Evolutionary conservation across 2,888 invertebrate genomes (phyloP).

Genomic region (Tinea trinotella): DNA sequence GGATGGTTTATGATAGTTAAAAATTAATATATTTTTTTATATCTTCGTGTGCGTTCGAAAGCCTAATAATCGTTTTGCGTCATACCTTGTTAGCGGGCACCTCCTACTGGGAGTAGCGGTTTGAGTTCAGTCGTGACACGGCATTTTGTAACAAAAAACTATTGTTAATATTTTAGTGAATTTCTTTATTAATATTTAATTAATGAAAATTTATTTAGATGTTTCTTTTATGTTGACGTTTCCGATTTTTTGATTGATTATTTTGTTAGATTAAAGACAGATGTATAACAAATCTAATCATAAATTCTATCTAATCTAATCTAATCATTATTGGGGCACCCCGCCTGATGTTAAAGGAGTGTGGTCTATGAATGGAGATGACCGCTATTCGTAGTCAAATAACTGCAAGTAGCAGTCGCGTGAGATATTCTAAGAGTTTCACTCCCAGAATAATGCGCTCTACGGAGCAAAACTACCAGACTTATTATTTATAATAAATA

Average conservation of each 20-base stretch:
- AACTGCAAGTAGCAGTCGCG: no score
- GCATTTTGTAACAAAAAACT: background rate
- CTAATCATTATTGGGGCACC: no score
- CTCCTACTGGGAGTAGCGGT: conserved; percentile 14
- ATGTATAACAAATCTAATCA: no score
- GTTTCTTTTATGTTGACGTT: background rate
- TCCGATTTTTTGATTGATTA: background rate
- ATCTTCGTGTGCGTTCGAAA: conserved; percentile 14
- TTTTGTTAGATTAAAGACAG: background rate
- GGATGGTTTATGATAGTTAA: conserved; percentile 15
- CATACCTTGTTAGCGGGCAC: conserved; percentile 12
- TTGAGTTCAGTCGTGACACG: background rate
- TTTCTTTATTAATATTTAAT: conserved; percentile 10
- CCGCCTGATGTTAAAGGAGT: no score
- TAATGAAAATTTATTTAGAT: conserved; percentile 2
- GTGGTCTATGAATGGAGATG: no score
- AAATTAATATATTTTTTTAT: conserved; percentile 9
- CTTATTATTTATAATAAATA: no score
- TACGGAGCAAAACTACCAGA: no score
- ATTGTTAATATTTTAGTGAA: background rate
- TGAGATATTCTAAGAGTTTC: no score
- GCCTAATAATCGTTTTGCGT: conserved; percentile 17
- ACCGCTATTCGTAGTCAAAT: no score
- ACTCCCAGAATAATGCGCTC: no score
- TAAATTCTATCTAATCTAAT: no score